phyloP scores from a whole-genome alignment of 2,888 invertebrate species.

The Eristalis arbustorum region DNA sequence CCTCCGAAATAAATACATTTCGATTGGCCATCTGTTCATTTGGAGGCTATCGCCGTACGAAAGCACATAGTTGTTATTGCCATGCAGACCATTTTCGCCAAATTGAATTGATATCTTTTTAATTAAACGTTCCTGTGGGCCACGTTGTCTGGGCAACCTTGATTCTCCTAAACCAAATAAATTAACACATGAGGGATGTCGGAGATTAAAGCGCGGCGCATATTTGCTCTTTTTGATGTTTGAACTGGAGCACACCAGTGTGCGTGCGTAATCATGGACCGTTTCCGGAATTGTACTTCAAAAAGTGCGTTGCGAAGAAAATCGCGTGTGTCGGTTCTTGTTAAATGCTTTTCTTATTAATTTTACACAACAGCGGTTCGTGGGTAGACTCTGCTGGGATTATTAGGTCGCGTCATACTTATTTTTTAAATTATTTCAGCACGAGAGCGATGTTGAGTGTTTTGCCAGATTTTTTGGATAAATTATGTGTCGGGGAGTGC shows the following conservation, averaged over 20 bases:
- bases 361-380: not conserved
- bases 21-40: not conserved
- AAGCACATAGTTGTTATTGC: not conserved
- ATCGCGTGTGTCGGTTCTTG: not conserved
- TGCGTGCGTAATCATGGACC: not conserved
- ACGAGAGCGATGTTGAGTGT: not conserved
- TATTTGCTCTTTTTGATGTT: not conserved
- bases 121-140: not conserved
- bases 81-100: not conserved
- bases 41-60: not conserved
- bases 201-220: constrained; percentile 3
- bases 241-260: not conserved
- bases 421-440: not conserved
- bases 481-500: not conserved
- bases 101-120: not conserved
- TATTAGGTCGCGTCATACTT: not conserved
- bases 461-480: not conserved
- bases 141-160: not conserved
- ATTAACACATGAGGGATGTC: constrained; percentile 13
- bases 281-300: not conserved
- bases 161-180: constrained; percentile 6
- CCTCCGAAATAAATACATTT: not conserved
- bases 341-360: not conserved
- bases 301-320: not conserved
- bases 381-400: not conserved